Base-by-base conservation (phyloP, 2,888 invertebrate species). In the Drosophila flavopinicola region DNA sequence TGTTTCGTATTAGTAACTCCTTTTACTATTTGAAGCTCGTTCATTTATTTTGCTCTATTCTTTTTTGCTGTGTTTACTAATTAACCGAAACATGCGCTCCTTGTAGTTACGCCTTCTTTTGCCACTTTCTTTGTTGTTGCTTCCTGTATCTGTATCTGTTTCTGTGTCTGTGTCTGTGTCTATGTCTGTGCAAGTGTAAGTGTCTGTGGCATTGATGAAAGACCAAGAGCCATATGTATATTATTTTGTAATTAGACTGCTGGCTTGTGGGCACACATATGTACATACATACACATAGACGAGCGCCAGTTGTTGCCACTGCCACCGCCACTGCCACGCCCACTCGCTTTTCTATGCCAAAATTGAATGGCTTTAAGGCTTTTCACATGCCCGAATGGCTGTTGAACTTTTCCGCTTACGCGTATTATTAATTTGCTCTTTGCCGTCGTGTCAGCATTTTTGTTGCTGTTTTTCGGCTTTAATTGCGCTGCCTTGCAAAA, bases 71-170 rank as follows among this genome's bases (percentile, higher is more conserved):
- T 75, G 75, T 70, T 85, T 75, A 75, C 83, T 83, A 83, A 83
- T 83, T 85, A 83, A 83, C 83, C 87, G 87, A 87, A 83, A 83
- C 83, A 83, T 74, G 76, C 77, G 69, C 83, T 85, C 33, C 85
- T 82, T 74, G 66, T 80, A 75, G 72, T 71, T 72, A 75, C 75
- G 85, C 71, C 85, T 78, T 66, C 72, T 45, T 69, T 66, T 65
- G 79, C 53, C 72, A 69, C 72, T 76, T 76, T 44, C 60, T 61
- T 57, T 59, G 42, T 57, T 65, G 49, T 49, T 57, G 32, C 42
- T 63, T 29, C 30, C 11, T 48, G 20, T 47, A 47, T 61, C 25
- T 29, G 25, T 38, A 9, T 56, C 27, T 29, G 17, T n/a, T 23
- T 25, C 24, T 23, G n/a, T 29, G 54, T 35, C 42, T 32, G 30